A percentile compares a stretch with the other conserved stretches of the same genome.
These are phyloP conservation scores for Zootermopsis nevadensis DNA, from an alignment of 2,888 invertebrate genomes.

Conservation along the genomic window DNA sequence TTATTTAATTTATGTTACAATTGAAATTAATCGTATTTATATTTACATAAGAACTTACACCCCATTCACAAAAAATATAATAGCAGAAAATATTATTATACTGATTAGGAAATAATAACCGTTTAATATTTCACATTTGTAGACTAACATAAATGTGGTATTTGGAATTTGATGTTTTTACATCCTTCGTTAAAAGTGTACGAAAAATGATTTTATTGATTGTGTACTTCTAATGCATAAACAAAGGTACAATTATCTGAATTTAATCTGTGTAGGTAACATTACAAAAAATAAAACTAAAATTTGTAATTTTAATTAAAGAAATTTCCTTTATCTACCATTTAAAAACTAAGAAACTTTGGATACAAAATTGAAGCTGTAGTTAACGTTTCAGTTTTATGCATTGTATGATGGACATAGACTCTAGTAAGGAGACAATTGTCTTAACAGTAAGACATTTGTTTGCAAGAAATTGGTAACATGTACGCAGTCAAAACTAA, in stretches of 20 bases:
- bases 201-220: too few relatives aligned
- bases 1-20: slow-evolving; percentile 30
- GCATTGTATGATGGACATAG: too few relatives aligned
- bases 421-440: not conserved
- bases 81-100: not conserved
- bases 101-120: not conserved
- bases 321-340: too few relatives aligned
- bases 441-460: not conserved
- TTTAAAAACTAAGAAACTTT: too few relatives aligned
- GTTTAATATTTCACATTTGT: not conserved
- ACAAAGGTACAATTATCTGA: too few relatives aligned
- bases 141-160: not conserved
- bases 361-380: too few relatives aligned
- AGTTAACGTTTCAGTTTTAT: too few relatives aligned
- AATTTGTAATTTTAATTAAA: too few relatives aligned
- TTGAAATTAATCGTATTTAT: slow-evolving; percentile 7
- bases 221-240: too few relatives aligned
- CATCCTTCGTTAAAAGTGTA: too few relatives aligned
- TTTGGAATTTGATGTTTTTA: not conserved
- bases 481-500: not conserved
- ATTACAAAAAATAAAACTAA: too few relatives aligned
- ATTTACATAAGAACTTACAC: slow-evolving; percentile 30
- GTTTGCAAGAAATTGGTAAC: not conserved
- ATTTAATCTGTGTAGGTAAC: too few relatives aligned
- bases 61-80: slow-evolving; percentile 24